Evolutionary conservation across 2,113 vertebrate genomes (phyloP).

Genomic region (Oenanthe oenanthe): DNA sequence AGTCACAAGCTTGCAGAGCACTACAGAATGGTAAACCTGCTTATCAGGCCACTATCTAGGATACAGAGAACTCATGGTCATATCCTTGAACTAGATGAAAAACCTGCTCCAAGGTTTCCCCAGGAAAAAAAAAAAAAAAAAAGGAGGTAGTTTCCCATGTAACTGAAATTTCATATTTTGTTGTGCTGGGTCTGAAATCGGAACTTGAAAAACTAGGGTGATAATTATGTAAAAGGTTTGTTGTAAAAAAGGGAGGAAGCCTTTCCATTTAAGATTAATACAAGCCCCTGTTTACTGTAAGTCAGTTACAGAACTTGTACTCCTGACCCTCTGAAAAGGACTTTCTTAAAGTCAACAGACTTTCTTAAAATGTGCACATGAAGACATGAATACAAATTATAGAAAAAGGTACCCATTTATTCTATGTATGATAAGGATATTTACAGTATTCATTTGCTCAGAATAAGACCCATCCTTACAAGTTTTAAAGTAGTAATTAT

Average conservation of each 20-base stretch:
- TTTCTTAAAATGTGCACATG: neutral
- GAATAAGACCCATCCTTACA: constrained; percentile 53
- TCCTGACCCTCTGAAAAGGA: neutral
- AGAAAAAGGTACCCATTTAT: constrained; percentile 82
- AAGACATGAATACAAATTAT: constrained; percentile 44
- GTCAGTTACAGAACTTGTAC: neutral
- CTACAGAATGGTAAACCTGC: neutral
- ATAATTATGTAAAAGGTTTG: neutral
- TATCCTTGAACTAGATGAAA: neutral
- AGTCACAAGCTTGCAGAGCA: neutral
- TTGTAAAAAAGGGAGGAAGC: neutral
- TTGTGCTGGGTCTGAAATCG: neutral
- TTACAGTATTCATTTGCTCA: constrained; percentile 76
- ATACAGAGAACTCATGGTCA: neutral
- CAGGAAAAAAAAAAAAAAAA: neutral
- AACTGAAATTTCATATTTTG: neutral
- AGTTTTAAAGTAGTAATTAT: constrained; percentile 71
- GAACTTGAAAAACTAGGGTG: neutral
- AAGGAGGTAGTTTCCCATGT: neutral
- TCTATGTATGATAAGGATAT: constrained; percentile 82
- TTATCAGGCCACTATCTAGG: neutral
- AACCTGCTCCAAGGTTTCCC: neutral
- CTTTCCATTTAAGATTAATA: neutral
- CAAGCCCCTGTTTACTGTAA: neutral
- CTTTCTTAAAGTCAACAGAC: neutral